These are phyloP conservation scores for Thunnus albacares DNA, from an alignment of 2,797 vertebrate species.

Conservation along the genomic window DNA sequence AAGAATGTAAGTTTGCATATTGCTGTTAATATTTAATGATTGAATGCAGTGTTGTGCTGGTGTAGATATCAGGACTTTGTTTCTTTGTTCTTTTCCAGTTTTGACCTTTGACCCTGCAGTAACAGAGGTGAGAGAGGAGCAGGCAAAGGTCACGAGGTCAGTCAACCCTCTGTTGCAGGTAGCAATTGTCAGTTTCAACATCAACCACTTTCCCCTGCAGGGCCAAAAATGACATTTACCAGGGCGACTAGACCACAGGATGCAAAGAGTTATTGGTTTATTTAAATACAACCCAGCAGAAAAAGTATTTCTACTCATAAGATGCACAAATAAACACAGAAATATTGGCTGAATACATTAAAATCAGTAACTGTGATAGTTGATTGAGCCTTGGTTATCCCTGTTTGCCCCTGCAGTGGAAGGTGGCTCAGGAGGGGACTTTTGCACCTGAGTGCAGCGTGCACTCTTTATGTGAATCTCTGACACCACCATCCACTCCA, in stretches of 20 bases:
- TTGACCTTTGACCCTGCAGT: slow-evolving; percentile 40
- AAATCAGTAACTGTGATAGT: slow-evolving; percentile 12
- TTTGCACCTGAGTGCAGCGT: slow-evolving; percentile 57
- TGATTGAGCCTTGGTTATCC: slow-evolving; percentile 33
- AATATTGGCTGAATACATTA: slow-evolving; percentile 20
- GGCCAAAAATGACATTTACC: slow-evolving; percentile 40
- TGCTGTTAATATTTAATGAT: slow-evolving; percentile 31
- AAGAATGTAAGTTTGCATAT: slow-evolving; percentile 38
- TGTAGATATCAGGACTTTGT: slow-evolving; percentile 47
- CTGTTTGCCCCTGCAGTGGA: slow-evolving; percentile 54
- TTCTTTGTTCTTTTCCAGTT: slow-evolving; percentile 34
- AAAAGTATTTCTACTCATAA: slow-evolving; percentile 26
- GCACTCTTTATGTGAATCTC: slow-evolving; percentile 30
- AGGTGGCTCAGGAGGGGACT: slow-evolving; percentile 11
- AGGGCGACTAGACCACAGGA: slow-evolving; percentile 38
- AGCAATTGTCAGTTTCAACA: slow-evolving; percentile 56
- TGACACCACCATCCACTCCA: slow-evolving; percentile 23
- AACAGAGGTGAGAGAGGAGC: slow-evolving; percentile 2
- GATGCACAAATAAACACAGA: slow-evolving; percentile 45
- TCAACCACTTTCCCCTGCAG: slow-evolving; percentile 12
- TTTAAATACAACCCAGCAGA: slow-evolving; percentile 46
- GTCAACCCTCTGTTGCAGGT: slow-evolving; percentile 48
- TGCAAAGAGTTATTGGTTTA: slow-evolving; percentile 35
- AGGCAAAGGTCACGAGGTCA: slow-evolving; percentile 42
- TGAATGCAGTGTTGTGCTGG: slow-evolving; percentile 45